These are phyloP conservation scores for Piliocolobus tephrosceles DNA, from an alignment of 2,113 vertebrate species.

Conservation along the genomic window DNA sequence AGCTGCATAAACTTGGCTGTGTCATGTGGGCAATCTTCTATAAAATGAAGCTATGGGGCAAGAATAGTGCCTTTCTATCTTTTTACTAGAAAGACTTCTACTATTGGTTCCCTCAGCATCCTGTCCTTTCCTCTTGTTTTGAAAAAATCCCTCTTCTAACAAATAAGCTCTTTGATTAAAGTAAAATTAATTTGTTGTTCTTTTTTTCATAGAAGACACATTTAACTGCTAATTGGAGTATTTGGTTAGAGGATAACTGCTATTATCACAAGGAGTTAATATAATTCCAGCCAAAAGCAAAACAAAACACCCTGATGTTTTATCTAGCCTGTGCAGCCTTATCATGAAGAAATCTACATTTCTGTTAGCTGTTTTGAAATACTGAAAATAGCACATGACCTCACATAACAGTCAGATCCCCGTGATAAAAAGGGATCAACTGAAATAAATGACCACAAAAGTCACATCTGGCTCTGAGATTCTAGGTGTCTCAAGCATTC, in stretches of 20 bases:
- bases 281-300: slow-evolving; percentile 13
- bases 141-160: not conserved
- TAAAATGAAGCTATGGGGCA: not conserved
- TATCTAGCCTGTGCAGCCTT: not conserved
- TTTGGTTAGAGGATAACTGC: not conserved
- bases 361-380: not conserved
- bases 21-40: not conserved
- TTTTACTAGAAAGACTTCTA: not conserved
- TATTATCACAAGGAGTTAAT: not conserved
- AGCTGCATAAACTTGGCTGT: not conserved
- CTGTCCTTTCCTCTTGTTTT: not conserved
- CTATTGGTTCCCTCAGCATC: not conserved
- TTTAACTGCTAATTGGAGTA: not conserved
- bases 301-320: slow-evolving; percentile 7
- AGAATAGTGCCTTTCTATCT: not conserved
- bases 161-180: slow-evolving; percentile 30
- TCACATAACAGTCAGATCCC: not conserved
- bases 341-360: not conserved
- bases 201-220: not conserved
- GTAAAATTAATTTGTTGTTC: not conserved
- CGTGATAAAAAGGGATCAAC: not conserved
- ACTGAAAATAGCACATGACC: not conserved
- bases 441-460: not conserved
- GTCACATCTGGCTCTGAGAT: not conserved
- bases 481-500: not conserved